A percentile compares a stretch with the other conserved stretches of the same genome.
Evolutionary conservation across 1,140 invertebrate species (phyloP).

Genomic region (Pogonognathellus flavescens): DNA sequence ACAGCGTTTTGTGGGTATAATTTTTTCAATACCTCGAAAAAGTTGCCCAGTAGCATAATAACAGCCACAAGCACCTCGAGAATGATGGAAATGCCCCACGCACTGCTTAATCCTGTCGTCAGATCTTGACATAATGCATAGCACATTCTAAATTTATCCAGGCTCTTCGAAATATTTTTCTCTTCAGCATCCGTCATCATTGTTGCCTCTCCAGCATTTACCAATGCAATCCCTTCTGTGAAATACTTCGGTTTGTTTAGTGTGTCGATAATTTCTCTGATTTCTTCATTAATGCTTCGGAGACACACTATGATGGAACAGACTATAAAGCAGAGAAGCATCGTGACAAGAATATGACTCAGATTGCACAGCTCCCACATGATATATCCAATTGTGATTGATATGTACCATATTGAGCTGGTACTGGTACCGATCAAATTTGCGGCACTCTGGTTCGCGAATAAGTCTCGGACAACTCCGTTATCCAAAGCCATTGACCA

Average conservation of each 20-base stretch:
- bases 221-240: background rate
- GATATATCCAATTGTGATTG: background rate
- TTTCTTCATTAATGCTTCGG: constrained; percentile 4
- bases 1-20: background rate
- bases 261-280: background rate
- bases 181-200: background rate
- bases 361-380: constrained; percentile 37
- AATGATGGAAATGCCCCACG: constrained; percentile 50
- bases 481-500: background rate
- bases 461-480: background rate
- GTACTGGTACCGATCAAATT: too few species aligned
- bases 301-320: background rate
- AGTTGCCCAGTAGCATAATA: background rate
- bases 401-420: background rate
- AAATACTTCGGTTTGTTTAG: background rate
- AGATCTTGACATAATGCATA: constrained; percentile 34
- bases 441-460: background rate
- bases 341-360: constrained; percentile 32
- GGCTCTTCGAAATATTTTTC: background rate
- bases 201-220: background rate
- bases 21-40: constrained; percentile 10
- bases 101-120: background rate
- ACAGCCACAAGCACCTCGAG: constrained; percentile 50
- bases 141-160: constrained; percentile 16
- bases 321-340: constrained; percentile 2